Evolutionary conservation across 2,113 vertebrate species (phyloP), one percentile per base, ranked within the genome.

Genomic region (Xenus cinereus): DNA sequence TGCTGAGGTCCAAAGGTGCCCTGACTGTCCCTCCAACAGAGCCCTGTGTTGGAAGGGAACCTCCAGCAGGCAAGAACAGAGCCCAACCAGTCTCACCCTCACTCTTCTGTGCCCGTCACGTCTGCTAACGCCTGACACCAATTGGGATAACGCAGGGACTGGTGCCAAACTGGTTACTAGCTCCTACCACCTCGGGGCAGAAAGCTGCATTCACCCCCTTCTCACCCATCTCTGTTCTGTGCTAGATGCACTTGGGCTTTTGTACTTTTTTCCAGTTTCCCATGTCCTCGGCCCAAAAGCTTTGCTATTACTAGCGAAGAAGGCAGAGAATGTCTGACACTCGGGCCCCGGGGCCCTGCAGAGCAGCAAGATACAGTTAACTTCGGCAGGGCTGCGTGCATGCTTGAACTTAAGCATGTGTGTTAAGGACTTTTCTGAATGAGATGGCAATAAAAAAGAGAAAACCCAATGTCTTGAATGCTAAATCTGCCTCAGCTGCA

Each of bases 401-500:
- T 46, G 33, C 69, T 69, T 84, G 62, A 79, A 43, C 6, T 72
- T 51, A 26, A 51, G 13, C 24, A 7, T 77, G 53, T 56, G 81
- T 75, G 37, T 56, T 78, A 71, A 35, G 35, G 62, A 3, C 41
- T 87, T 64, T 56, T 64, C 30, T 60, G 57, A 81, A 84, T 26
- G 46, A 92, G 26, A 51, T 59, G 48, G 16, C 60, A 60, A 12
- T 85, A 60, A 84, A 76, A 77, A 90, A 81, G n/a, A 21, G 24
- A 16, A 35, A 85, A 48, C 18, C 3, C 45, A 10, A 2, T 48
- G 21, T 57, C 64, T 3, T 3, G 0, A n/a, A 10, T 33, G 24
- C n/a, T 56, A 71, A 69, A 32, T 60, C 41, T 86, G 27, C 37
- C 60, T 75, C 60, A 37, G 30, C 24, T 72, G 14, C 37, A 30